Conservation (phyloP, 2,888 invertebrate genomes). For the Notodonta ziczac region DNA sequence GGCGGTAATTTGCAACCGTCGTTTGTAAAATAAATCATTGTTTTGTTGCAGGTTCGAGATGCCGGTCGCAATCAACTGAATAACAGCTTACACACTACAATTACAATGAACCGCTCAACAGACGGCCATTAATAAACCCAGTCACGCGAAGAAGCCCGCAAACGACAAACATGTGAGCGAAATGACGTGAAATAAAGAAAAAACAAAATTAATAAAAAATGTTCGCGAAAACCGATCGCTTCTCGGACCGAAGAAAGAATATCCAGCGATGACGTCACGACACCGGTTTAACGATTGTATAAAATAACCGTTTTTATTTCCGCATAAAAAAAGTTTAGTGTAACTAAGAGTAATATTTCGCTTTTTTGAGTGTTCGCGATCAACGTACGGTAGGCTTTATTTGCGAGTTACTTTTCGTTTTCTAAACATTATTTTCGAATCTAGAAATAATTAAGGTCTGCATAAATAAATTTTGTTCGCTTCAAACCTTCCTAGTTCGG, state of each 20-base stretch:
- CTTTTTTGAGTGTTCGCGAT: conserved; percentile 74
- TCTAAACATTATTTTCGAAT: conserved; percentile 19
- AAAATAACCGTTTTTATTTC: conserved; percentile 64
- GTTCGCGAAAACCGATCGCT: conserved; percentile 70
- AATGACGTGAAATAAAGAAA: conserved; percentile 44
- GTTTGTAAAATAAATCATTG: conserved; percentile 16
- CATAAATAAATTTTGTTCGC: conserved; percentile 21
- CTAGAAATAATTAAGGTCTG: conserved; percentile 40
- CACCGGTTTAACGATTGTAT: conserved; percentile 60
- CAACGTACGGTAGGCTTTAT: conserved; percentile 48
- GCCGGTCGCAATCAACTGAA: conserved; percentile 48
- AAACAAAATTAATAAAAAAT: conserved; percentile 55
- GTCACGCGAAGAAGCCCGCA: conserved; percentile 37
- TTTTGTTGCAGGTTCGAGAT: conserved; percentile 65
- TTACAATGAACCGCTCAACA: conserved; percentile 52
- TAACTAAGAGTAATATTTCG: conserved; percentile 40
- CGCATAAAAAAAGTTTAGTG: conserved; percentile 27
- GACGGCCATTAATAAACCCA: conserved; percentile 33
- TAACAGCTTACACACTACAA: conserved; percentile 48
- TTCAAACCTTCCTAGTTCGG: conserved; percentile 27
- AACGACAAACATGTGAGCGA: conserved; percentile 43
- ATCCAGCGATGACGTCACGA: conserved; percentile 67
- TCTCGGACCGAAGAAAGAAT: conserved; percentile 76
- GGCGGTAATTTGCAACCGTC: not conserved
- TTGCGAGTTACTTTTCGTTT: conserved; percentile 55